These are phyloP conservation scores for Trachelipus rathkii DNA, from an alignment of 1,140 invertebrate species.

Conservation along the genomic window DNA sequence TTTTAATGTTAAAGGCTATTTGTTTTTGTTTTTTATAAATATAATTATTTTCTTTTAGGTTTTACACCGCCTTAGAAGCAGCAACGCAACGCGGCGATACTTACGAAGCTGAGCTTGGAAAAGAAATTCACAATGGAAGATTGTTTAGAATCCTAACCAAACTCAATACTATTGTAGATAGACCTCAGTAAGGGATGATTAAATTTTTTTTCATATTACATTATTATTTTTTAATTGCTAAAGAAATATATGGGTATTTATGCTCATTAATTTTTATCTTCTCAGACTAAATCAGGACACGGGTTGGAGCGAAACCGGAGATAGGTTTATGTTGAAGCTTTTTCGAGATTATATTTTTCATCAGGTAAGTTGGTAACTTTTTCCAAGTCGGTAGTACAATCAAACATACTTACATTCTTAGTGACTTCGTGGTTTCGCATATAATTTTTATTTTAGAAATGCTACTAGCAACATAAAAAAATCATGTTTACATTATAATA, in stretches of 20 bases:
- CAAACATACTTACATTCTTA: not conserved
- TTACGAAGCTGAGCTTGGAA: conserved; percentile 82
- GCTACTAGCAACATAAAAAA: too few relatives aligned
- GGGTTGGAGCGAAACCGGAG: conserved; percentile 94
- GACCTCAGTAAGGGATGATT: conserved; percentile 75
- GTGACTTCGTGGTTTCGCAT: too few relatives aligned
- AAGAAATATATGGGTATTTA: not conserved
- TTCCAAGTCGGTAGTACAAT: not conserved
- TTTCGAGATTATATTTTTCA: conserved; percentile 98
- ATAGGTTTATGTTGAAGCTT: conserved; percentile 94
- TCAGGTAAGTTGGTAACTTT: conserved; percentile 52
- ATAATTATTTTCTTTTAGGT: conserved; percentile 55
- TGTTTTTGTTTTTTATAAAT: conserved; percentile 11
- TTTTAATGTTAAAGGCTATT: not conserved
- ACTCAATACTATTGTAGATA: conserved; percentile 83
- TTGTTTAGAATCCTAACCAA: conserved; percentile 86
- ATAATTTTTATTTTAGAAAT: too few relatives aligned
- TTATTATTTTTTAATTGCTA: not conserved
- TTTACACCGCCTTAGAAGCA: conserved; percentile 91
- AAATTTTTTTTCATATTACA: not conserved
- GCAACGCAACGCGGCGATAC: conserved; percentile 79
- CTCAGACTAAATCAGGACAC: conserved; percentile 82
- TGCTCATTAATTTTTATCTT: conserved; percentile 32
- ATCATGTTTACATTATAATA: too few relatives aligned
- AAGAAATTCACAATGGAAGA: conserved; percentile 92